Base-by-base conservation (phyloP, 2,797 vertebrate species). In the Pachyuromys duprasi region DNA sequence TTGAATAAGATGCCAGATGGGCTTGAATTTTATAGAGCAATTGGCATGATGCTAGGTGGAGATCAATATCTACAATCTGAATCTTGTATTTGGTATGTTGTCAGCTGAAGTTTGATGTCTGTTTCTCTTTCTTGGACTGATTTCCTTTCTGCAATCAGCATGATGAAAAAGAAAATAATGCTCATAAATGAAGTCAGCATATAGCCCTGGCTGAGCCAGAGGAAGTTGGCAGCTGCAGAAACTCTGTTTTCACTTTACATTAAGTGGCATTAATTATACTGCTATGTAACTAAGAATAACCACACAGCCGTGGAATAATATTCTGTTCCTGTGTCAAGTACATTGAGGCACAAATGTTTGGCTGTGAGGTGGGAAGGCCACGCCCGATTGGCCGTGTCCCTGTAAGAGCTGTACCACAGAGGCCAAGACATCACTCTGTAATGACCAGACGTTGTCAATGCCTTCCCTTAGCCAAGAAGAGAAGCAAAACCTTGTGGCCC, bases 1-100 rank as follows among this genome's bases (percentile, higher is more conserved):
- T 93, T 97, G 97, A 98, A 91, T 95, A 74, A 98, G 98, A 97
- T 92, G 95, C 97, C 96, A 98, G 89, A 76, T 97, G 89, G 75
- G 45, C 70, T 98, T 97, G 20, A 72, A 53, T 94, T 98, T 98
- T 98, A 97, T 97, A 95, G 90, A 97, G 91, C 95, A 96, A 95
- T 96, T 98, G 98, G 93, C 89, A 20, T 93, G 95, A 97, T 95
- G 94, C 55, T 96, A 95, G 79, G 89, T 96, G 91, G 93, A 98
- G 98, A 98, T 98, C 98, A 98, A 98, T 97, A 97, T 62, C 28
- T 95, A 95, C 93, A 97, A 97, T 98, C 97, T 97, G 96, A 95
- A 98, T 98, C 98, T 96, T 97, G 80, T 91, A 97, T 75, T 97
- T 98, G 97, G 89, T 86, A 74, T 82, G 60, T 93, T 98, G 96